phyloP scores from a whole-genome alignment of 2,113 vertebrate species.

The Pycnonotus jocosus region DNA sequence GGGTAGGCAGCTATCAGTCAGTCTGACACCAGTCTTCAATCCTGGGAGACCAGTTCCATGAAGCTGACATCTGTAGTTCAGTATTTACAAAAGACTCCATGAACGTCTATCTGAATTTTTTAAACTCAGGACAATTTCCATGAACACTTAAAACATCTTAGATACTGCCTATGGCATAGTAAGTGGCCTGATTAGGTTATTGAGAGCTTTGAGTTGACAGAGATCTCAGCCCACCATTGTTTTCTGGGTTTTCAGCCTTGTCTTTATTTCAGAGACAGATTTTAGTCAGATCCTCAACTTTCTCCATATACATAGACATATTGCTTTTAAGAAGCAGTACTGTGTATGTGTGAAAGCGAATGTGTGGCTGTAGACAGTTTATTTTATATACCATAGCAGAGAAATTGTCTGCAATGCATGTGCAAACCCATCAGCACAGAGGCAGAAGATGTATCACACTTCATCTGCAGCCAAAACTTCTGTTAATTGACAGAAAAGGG shows the following conservation, averaged over 20 bases:
- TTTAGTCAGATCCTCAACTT: neutral
- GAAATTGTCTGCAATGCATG: neutral
- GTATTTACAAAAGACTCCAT: neutral
- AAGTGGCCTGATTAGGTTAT: neutral
- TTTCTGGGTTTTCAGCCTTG: neutral
- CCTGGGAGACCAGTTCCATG: neutral
- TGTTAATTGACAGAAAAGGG: neutral
- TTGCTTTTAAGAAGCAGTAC: neutral
- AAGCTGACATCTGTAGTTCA: neutral
- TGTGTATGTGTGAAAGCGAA: slow-evolving; percentile 33
- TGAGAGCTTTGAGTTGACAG: neutral
- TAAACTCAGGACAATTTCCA: neutral
- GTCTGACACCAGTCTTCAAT: neutral
- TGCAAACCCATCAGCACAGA: neutral
- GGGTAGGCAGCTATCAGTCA: neutral
- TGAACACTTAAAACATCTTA: neutral
- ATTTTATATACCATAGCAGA: slow-evolving; percentile 37
- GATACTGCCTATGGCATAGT: neutral
- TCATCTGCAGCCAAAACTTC: neutral
- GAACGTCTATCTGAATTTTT: neutral
- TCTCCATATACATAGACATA: neutral
- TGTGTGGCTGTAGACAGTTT: slow-evolving; percentile 21
- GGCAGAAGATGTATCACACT: neutral
- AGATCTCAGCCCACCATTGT: neutral
- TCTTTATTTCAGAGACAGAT: neutral